Conservation (phyloP, 2,797 vertebrate genomes). For the Serranus cabrilla region DNA sequence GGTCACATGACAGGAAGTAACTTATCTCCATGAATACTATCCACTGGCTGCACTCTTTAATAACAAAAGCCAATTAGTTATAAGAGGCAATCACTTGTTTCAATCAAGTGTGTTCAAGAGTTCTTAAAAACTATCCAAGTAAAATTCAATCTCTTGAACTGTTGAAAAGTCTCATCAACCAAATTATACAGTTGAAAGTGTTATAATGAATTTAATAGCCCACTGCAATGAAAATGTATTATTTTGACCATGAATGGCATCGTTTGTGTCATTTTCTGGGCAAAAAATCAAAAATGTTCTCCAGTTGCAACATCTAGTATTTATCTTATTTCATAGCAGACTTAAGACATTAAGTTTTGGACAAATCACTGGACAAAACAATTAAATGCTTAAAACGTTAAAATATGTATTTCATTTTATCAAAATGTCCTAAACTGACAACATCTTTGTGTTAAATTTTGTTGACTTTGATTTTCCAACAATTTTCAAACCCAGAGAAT, state of each 20-base stretch:
- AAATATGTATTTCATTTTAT: too few relatives aligned
- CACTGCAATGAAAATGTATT: background rate
- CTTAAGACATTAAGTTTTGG: too few relatives aligned
- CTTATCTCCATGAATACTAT: background rate
- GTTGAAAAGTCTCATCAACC: background rate
- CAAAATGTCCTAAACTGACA: too few relatives aligned
- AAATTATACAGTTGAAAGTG: background rate
- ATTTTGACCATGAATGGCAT: background rate
- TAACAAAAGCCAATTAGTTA: background rate
- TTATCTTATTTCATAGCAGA: too few relatives aligned
- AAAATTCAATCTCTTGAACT: background rate
- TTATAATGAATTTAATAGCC: too few relatives aligned
- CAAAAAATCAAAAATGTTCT: too few relatives aligned
- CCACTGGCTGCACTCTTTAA: background rate
- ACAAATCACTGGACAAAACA: too few relatives aligned
- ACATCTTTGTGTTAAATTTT: too few relatives aligned
- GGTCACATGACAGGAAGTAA: background rate
- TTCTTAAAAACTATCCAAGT: background rate
- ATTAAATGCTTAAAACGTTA: too few relatives aligned
- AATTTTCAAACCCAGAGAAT: too few relatives aligned
- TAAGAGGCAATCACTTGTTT: background rate
- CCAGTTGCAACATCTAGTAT: too few relatives aligned
- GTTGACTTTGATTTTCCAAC: too few relatives aligned
- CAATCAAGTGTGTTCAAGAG: background rate
- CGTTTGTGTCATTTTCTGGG: background rate